Evolutionary conservation across 2,113 vertebrate species (phyloP).

Genomic region (Brienomyrus longianalis): DNA sequence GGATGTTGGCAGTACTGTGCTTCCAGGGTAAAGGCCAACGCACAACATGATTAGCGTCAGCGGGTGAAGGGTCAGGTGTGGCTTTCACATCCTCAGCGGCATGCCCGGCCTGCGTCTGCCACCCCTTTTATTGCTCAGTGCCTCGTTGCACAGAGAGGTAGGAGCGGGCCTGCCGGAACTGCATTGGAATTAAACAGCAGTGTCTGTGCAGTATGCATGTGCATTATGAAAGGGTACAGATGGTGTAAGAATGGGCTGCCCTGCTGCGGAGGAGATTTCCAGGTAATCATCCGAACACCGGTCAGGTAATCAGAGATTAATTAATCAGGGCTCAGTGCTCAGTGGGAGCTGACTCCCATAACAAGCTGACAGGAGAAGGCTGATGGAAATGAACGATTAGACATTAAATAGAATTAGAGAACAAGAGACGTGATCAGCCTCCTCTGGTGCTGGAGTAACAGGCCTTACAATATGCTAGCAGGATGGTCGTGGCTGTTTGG

Average conservation of each 20-base stretch:
- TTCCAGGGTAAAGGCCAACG: neutral
- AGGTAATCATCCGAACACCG: neutral
- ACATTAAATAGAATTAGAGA: neutral
- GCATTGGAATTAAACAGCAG: neutral
- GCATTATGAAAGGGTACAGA: neutral
- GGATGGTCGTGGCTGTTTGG: neutral
- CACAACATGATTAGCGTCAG: neutral
- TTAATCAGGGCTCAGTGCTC: neutral
- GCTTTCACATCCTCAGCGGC: neutral
- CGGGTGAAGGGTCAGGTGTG: neutral
- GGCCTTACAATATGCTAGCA: neutral
- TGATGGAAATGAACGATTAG: constrained; percentile 1
- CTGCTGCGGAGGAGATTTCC: neutral
- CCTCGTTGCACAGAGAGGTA: neutral
- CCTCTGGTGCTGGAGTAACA: neutral
- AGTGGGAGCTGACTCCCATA: neutral
- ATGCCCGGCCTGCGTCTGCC: neutral
- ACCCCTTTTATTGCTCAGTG: neutral
- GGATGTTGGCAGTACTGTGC: neutral
- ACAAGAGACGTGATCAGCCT: neutral
- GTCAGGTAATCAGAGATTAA: constrained; percentile 6
- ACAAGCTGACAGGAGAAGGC: neutral
- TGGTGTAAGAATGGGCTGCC: neutral
- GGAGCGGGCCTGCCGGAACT: neutral
- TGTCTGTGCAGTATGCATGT: neutral